Percentiles rank a stretch among this genome's conserved stretches.
Evolutionary conservation across 2,888 invertebrate species (phyloP).

Genomic region (Microctonus brassicae): DNA sequence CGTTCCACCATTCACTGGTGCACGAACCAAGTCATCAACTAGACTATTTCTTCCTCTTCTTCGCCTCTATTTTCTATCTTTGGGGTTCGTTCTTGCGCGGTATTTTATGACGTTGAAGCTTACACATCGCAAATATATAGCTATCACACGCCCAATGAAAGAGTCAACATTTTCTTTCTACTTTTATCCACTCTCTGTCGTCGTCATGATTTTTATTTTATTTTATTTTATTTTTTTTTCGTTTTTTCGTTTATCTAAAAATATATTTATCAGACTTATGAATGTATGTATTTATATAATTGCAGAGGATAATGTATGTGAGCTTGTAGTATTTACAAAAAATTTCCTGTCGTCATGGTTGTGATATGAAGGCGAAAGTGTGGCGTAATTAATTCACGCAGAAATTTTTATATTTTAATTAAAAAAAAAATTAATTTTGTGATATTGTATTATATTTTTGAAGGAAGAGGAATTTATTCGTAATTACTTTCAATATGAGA

Average conservation of each 20-base stretch:
- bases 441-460: no score
- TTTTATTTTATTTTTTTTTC: neutral
- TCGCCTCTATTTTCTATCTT: neutral
- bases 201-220: neutral
- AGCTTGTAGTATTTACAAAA: neutral
- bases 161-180: slow-evolving; percentile 34
- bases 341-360: neutral
- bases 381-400: neutral
- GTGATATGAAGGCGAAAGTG: neutral
- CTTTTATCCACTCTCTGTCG: slow-evolving; percentile 1
- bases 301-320: no score
- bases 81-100: slow-evolving; percentile 6
- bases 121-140: slow-evolving; percentile 11
- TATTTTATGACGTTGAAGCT: slow-evolving; percentile 12
- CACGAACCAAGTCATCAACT: slow-evolving; percentile 25
- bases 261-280: slow-evolving; percentile 22
- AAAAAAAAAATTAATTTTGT: no score
- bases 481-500: no score
- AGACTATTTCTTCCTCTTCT: neutral
- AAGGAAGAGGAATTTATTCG: no score
- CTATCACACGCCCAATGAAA: slow-evolving; percentile 24
- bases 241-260: neutral
- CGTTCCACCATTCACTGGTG: neutral
- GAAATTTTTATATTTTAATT: neutral
- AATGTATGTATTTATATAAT: neutral